Base-by-base conservation (phyloP, 2,888 invertebrate genomes). In the Andrena bicolor region DNA sequence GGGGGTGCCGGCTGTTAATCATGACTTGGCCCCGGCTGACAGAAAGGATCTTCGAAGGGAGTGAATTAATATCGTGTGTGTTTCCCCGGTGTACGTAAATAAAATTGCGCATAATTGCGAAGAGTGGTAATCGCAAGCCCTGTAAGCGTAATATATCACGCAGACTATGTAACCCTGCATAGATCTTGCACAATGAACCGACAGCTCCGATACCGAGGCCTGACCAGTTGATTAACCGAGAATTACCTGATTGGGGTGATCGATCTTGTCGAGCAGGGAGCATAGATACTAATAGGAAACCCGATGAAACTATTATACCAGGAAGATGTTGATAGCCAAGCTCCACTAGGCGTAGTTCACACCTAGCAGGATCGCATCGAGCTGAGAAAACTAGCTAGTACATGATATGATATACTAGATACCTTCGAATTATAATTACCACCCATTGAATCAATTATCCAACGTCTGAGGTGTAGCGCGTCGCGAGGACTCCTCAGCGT, bases 1-100 rank as follows among this genome's bases (percentile, higher is more conserved):
- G 76, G 85, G 83, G 86, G 87, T 79, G 61, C 81, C 61, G 32
- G 49, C 26, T 64, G 81, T 86, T 85, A 81, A 79, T 88, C 88
- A 76, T 74, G 73, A 81, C 73, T 82, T 69, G 60, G 69, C 51
- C 58, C 68, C 70, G 32, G 66, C 64, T 53, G 78, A 13, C 76
- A 64, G 51, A 74, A 74, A 72, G 60, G 76, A 76, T 73, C 74
- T 58, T 72, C 56, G 60, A 61, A 76, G 60, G 56, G 63, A 84
- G 70, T 81, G 76, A 80, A 82, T 80, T 70, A 71, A 72, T 69
- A 53, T 80, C 53, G 71, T 64, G 51, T 66, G 13, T 13, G 49
- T 26, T 56, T 20, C n/a, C 0, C 1, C 4, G 26, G 60, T 48
- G 8, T 20, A n/a, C 20, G 23, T 20, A 23, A 23, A 23, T 53